Conservation (phyloP, 2,797 vertebrate genomes). For the Emydoidea blandingii region DNA sequence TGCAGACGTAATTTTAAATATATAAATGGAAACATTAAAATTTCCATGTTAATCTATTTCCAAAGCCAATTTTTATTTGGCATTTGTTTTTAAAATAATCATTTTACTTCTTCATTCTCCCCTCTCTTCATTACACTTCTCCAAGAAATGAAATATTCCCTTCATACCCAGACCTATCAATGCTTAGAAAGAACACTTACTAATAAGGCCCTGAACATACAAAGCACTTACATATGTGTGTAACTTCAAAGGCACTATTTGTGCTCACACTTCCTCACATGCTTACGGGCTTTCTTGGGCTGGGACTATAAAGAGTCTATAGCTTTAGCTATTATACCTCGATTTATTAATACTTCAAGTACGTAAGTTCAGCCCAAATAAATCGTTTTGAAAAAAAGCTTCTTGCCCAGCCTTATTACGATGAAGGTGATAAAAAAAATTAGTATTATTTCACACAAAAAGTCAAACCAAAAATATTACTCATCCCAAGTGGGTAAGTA, state of each 20-base stretch:
- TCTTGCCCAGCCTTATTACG: not conserved
- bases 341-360: not conserved
- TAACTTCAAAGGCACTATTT: too few relatives aligned
- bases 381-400: conserved; percentile 1
- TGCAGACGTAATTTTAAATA: not conserved
- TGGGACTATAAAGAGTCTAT: not conserved
- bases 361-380: not conserved
- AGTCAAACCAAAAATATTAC: not conserved
- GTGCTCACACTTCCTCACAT: not conserved
- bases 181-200: not conserved
- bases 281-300: not conserved
- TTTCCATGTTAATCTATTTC: not conserved
- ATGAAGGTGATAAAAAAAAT: not conserved
- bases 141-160: not conserved
- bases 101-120: not conserved
- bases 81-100: not conserved
- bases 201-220: not conserved
- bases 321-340: not conserved
- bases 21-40: not conserved
- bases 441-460: not conserved
- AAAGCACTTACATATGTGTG: not conserved
- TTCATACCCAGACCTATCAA: not conserved
- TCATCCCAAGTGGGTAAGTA: not conserved
- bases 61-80: not conserved
- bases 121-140: not conserved